A percentile compares a stretch with the other conserved stretches of the same genome.
phyloP scores from a whole-genome alignment of 2,113 vertebrate species.

The Gallinago undulata region DNA sequence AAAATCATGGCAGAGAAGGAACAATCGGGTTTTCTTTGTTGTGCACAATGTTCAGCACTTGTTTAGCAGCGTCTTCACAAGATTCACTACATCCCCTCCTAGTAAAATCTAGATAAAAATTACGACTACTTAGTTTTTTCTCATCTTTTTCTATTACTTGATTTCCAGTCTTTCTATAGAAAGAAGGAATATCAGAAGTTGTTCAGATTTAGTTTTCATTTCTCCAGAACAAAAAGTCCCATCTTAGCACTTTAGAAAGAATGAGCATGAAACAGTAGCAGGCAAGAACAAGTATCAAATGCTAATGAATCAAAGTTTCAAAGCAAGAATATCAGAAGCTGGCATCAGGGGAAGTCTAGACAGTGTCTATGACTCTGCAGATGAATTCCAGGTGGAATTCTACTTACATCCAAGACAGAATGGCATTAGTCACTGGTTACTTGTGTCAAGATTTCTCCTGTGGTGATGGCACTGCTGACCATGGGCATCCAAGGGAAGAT shows the following conservation, averaged over 20 bases:
- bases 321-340: background rate
- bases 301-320: background rate
- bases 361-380: background rate
- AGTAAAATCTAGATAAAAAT: background rate
- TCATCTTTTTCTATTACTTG: background rate
- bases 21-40: background rate
- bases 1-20: background rate
- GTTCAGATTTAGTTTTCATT: background rate
- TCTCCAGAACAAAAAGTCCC: background rate
- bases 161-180: background rate
- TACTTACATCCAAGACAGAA: background rate
- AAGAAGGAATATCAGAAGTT: background rate
- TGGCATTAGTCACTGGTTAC: background rate
- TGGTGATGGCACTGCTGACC: too few relatives aligned
- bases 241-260: background rate
- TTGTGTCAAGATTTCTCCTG: background rate
- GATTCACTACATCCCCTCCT: background rate
- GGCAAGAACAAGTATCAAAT: background rate
- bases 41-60: background rate
- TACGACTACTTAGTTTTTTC: background rate
- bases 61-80: background rate
- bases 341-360: background rate
- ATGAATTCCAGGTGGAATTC: background rate
- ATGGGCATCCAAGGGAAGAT: background rate
- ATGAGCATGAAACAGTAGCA: background rate